Conservation (phyloP, 2,113 vertebrate species). For the Podocnemis expansa region DNA sequence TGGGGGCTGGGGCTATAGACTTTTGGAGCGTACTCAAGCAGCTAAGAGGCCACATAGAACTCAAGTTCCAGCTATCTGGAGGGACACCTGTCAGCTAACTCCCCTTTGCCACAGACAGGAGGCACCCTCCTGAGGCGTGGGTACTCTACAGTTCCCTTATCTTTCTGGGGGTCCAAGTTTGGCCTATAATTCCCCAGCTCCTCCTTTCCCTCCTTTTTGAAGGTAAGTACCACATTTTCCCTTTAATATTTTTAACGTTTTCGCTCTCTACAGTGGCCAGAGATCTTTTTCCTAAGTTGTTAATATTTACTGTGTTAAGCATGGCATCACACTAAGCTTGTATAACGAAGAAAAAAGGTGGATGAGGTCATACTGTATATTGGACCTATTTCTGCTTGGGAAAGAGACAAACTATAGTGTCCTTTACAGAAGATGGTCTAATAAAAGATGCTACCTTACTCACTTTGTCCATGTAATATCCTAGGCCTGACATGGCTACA, state of each 20-base stretch:
- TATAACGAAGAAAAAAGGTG: background rate
- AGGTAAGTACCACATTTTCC: background rate
- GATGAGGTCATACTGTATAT: background rate
- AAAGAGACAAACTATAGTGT: background rate
- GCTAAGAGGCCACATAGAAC: too few species aligned
- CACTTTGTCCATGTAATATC: background rate
- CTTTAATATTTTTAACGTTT: background rate
- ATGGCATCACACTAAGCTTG: background rate
- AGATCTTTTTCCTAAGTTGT: background rate
- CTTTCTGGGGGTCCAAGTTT: background rate
- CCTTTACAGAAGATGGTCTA: background rate
- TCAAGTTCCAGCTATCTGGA: too few species aligned
- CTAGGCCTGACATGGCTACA: background rate
- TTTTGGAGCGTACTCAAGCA: too few species aligned
- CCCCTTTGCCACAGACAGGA: too few species aligned
- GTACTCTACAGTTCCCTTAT: too few species aligned
- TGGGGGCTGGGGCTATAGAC: too few species aligned
- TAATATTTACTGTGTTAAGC: background rate
- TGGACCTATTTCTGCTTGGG: background rate
- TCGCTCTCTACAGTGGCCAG: background rate
- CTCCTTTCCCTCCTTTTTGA: background rate
- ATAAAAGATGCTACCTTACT: background rate
- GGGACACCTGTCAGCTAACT: too few species aligned
- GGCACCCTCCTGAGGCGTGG: too few species aligned
- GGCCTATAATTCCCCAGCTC: background rate